Base-by-base conservation (phyloP, 1,140 invertebrate species). In the Leptoteleia sp. region DNA sequence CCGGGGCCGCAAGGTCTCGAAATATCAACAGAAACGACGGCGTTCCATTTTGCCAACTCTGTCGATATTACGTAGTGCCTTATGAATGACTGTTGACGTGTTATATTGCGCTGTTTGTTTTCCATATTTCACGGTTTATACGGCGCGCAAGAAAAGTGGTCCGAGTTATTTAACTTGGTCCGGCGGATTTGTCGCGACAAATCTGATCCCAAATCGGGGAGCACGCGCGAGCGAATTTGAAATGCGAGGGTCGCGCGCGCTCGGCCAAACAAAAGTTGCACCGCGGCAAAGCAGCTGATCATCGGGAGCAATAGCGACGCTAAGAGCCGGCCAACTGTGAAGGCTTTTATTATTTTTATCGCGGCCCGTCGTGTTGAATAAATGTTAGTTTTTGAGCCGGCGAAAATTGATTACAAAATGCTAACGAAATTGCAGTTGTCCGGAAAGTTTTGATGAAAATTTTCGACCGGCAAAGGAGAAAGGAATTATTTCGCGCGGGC, bases 81-180 rank as follows among this genome's bases (percentile, higher is more conserved):
- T 71, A 61, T 71, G 47, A 72, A 64, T 57, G 52, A 67, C 54
- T 48, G 45, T 67, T 67, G 52, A 61, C 61, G 29, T 67, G 71
- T 65, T 67, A 67, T 67, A 75, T 52, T 65, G 17, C 27, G 12
- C 29, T 65, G 64, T 78, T 82, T 81, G 72, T 82, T 80, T 81
- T 75, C 45, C 48, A 77, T 72, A 80, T 76, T 76, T 71, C 70
- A 72, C 50, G 38, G 33, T 57, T 65, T 12, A 12, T 38, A 17
- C n/a, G n/a, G n/a, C n/a, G 19, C 27, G 43, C 52, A 59, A 57
- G 61, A 35, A 67, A 59, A 65, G 52, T 61, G 16, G 59, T 25
- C 25, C 33, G 17, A 22, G 43, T 75, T 67, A 65, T 65, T 75
- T 52, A 67, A 52, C 38, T 33, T 33, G 13, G 27, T 42, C 65